Base-by-base conservation (phyloP, 2,888 invertebrate species). In the Lobophora halterata region DNA sequence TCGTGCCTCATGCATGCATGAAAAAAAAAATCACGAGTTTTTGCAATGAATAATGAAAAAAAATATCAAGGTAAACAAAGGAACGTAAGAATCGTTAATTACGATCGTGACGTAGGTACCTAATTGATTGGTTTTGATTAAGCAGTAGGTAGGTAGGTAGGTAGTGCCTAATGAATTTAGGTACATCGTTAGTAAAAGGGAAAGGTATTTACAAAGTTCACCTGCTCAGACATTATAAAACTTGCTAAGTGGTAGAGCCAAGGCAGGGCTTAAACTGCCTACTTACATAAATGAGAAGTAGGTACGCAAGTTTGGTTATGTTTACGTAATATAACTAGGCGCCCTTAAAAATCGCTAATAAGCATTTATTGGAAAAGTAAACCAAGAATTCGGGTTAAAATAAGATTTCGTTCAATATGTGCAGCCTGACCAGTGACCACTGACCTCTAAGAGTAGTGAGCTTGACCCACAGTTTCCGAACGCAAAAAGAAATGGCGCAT, bases 121-220 rank as follows among this genome's bases (percentile, higher is more conserved):
- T 7, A 28, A 28, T 21, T 28, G 11, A 35, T 35, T 34, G 21
- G 34, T 21, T 35, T 11, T 23, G 12, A 28, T 17, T 16, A 17
- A n/a, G n/a, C 11, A 17, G 17, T 35, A 28, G n/a, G n/a, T n/a
- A n/a, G n/a, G n/a, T n/a, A n/a, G n/a, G n/a, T n/a, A n/a, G n/a
- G n/a, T n/a, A n/a, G n/a, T n/a, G n/a, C n/a, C n/a, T n/a, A n/a
- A n/a, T n/a, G n/a, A n/a, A n/a, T n/a, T n/a, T n/a, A n/a, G n/a
- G n/a, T 28, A 21, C 27, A 27, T 21, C 11, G 7, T 32, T 24
- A 14, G 28, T 28, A 21, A 35, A 35, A 35, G 35, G 35, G 16
- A 25, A 34, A 27, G 8, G 5, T n/a, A 6, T 23, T 11, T n/a
- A 23, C 23, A 23, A 23, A 23, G 21, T 8, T n/a, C n/a, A n/a